Evolutionary conservation across 2,113 vertebrate genomes (phyloP).

Genomic region (Lophius piscatorius): DNA sequence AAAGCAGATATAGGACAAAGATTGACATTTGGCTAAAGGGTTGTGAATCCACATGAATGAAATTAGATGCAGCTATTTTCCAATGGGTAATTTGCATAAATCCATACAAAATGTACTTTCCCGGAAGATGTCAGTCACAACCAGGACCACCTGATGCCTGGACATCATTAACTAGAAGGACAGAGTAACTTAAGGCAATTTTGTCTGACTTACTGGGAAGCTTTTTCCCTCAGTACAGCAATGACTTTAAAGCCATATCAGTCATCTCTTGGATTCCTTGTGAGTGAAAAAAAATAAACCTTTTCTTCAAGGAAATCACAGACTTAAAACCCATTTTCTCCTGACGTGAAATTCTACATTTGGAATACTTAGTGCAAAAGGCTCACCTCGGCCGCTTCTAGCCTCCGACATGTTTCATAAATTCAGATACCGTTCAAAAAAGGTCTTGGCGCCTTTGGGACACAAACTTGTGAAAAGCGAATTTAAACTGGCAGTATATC

Average conservation of each 20-base stretch:
- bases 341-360: constrained; percentile 55
- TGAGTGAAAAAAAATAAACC: constrained; percentile 60
- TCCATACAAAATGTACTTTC: constrained; percentile 80
- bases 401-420: constrained; percentile 56
- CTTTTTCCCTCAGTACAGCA: constrained; percentile 53
- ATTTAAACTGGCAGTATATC: constrained; percentile 66
- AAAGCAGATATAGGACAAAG: constrained; percentile 18
- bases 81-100: constrained; percentile 88
- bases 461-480: constrained; percentile 64
- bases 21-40: constrained; percentile 70
- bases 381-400: constrained; percentile 29
- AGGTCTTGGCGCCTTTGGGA: constrained; percentile 59
- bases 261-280: constrained; percentile 58
- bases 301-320: constrained; percentile 51
- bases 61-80: constrained; percentile 84
- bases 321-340: constrained; percentile 51
- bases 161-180: constrained; percentile 57
- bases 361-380: constrained; percentile 33
- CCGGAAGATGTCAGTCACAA: constrained; percentile 82
- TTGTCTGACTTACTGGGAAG: constrained; percentile 41
- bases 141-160: constrained; percentile 85
- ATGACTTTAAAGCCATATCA: constrained; percentile 65
- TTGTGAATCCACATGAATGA: constrained; percentile 76
- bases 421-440: constrained; percentile 63
- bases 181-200: constrained; percentile 45